Base-by-base conservation (phyloP, 2,113 vertebrate species). In the Hydrochoerus hydrochaeris region DNA sequence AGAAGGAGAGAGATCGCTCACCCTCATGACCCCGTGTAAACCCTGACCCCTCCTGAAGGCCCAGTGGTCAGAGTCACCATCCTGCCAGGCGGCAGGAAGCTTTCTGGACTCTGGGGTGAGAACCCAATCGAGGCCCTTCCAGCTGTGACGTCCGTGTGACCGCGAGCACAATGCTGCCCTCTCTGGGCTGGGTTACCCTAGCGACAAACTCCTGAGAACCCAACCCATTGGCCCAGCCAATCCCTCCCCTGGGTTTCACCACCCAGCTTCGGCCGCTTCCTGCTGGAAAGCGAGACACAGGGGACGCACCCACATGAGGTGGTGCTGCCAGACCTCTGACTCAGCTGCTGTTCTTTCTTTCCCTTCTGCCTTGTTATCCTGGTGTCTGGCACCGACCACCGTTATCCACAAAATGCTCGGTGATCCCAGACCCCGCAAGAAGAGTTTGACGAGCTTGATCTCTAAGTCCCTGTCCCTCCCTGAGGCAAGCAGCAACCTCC, bases 331-430 rank as follows among this genome's bases (percentile, higher is more conserved):
- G 52, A 65, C 3, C 38, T 28, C 38, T 41, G 5, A n/a, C 32
- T 57, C 44, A 12, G 4, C 57, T 26, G n/a, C 38, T 69, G 7
- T n/a, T n/a, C n/a, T n/a, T 20, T 3, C 22, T 65, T 92, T 52
- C 24, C 30, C 0, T 16, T 1, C 2, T 19, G 32, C 19, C 0
- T 0, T 0, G 11, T 1, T 1, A 2, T 49, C 84, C 78, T n/a
- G 12, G 49, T 35, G 19, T 32, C n/a, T 7, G 16, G 16, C 9
- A 11, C 14, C 75, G 4, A 3, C 77, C n/a, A 1, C 63, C 62
- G 0, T 4, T 26, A 12, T 22, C 60, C 30, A 10, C 35, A 35
- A 49, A 32, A 35, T n/a, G 0, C 14, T 5, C 3, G 2, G 4
- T 5, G 85, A 1, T 11, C 38, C n/a, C 62, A 63, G 60, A 30